Conservation (phyloP, 1,140 invertebrate species). For the Solenopsis fugax region DNA sequence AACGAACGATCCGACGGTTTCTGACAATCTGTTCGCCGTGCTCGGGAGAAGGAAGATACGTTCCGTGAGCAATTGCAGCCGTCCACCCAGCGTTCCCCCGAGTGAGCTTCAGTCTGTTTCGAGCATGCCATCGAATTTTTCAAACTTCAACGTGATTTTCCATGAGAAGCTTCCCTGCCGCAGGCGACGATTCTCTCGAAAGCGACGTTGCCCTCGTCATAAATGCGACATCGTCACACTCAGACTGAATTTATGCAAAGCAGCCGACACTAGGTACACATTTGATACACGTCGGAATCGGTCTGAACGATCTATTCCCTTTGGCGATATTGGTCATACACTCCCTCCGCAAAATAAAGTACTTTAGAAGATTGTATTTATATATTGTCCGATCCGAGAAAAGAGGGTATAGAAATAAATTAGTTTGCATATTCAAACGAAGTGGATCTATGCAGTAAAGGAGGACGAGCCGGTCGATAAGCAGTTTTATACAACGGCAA, state of each 20-base stretch:
- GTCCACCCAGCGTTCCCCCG: slow-evolving; percentile 42
- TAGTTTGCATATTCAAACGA: slow-evolving; percentile 55
- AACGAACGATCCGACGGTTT: slow-evolving; percentile 61
- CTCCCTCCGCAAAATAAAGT: slow-evolving; percentile 6
- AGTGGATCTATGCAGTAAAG: slow-evolving; percentile 20
- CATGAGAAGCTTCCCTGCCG: slow-evolving; percentile 30
- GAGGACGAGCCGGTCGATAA: slow-evolving; percentile 47
- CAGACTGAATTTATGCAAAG: slow-evolving; percentile 72
- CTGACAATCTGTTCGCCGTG: slow-evolving; percentile 59
- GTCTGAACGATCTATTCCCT: slow-evolving; percentile 32
- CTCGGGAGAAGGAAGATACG: slow-evolving; percentile 53
- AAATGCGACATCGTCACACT: slow-evolving; percentile 47
- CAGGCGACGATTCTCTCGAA: slow-evolving; percentile 61
- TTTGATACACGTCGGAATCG: slow-evolving; percentile 20
- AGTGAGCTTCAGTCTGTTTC: slow-evolving; percentile 62
- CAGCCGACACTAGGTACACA: slow-evolving; percentile 63
- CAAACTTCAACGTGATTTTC: slow-evolving; percentile 70
- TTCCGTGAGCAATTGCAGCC: slow-evolving; percentile 65
- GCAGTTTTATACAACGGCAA: slow-evolving; percentile 46
- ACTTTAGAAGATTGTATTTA: background rate
- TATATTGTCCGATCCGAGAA: slow-evolving; percentile 13
- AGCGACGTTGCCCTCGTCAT: slow-evolving; percentile 26
- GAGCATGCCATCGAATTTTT: slow-evolving; percentile 65
- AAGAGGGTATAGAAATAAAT: slow-evolving; percentile 46
- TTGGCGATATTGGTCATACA: slow-evolving; percentile 14